phyloP scores from a whole-genome alignment of 2,113 vertebrate species.

The Siphamia tubifer region DNA sequence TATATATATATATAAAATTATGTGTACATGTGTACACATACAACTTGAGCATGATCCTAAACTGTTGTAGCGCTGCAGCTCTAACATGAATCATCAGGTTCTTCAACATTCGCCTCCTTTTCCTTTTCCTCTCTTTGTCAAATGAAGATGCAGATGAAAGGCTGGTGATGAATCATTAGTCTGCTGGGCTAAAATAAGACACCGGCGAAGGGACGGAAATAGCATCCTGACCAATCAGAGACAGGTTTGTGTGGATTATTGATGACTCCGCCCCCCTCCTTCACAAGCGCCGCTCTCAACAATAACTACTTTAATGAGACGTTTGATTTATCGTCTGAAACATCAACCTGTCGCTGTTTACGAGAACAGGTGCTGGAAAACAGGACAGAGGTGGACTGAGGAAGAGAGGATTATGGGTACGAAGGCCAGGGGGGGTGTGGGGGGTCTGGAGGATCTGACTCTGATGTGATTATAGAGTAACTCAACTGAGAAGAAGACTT shows the following conservation, averaged over 20 bases:
- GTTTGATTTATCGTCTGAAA: too few species aligned
- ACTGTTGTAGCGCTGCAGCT: too few species aligned
- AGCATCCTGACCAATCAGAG: constrained; percentile 53
- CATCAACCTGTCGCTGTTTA: too few species aligned
- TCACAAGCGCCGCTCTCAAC: constrained; percentile 6
- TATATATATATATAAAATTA: too few species aligned
- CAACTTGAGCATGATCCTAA: too few species aligned
- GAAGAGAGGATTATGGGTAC: not conserved
- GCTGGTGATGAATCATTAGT: constrained; percentile 53
- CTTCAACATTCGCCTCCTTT: too few species aligned
- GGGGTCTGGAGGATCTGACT: constrained; percentile 26
- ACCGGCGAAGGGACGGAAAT: constrained; percentile 50
- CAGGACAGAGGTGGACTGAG: not conserved
- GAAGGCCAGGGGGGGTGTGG: not conserved
- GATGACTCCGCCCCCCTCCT: constrained; percentile 33
- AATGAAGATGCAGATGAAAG: constrained; percentile 42
- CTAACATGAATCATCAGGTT: too few species aligned
- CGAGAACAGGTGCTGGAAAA: too few species aligned
- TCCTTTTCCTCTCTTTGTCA: constrained; percentile 21
- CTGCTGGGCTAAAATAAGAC: constrained; percentile 65
- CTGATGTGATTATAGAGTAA: constrained; percentile 51
- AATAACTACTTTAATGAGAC: not conserved
- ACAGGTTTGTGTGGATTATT: constrained; percentile 50
- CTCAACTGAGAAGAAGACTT: too few species aligned
- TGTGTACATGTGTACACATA: too few species aligned